Conservation (phyloP, 2,797 vertebrate species). For the Distichodus sexfasciatus region DNA sequence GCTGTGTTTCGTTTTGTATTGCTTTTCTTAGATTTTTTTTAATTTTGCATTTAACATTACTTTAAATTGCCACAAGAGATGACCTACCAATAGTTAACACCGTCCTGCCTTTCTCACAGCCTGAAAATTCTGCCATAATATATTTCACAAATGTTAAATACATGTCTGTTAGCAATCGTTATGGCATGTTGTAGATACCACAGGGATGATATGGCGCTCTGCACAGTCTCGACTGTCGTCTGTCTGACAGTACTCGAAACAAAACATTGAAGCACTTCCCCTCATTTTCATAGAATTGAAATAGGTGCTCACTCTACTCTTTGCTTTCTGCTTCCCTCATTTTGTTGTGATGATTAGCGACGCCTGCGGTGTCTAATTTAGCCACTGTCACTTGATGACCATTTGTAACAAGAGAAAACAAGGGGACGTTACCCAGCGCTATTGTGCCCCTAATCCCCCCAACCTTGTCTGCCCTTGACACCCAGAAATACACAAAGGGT, state of each 20-base stretch:
- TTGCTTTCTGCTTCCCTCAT: not conserved
- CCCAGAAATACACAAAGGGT: constrained; percentile 75
- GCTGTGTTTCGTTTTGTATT: not conserved
- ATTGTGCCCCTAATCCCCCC: constrained; percentile 65
- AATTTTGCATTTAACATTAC: not conserved
- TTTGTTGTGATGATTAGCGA: constrained; percentile 4
- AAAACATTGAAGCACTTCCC: not conserved
- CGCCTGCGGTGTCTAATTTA: constrained; percentile 40
- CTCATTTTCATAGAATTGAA: not conserved
- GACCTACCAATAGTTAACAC: no score
- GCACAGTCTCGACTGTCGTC: not conserved
- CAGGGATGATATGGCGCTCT: not conserved
- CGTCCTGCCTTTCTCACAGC: not conserved
- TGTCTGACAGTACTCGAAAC: not conserved
- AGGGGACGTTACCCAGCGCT: constrained; percentile 58
- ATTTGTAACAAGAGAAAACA: constrained; percentile 41
- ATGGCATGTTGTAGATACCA: not conserved
- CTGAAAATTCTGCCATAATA: no score
- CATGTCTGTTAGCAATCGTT: not conserved
- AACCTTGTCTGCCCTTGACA: constrained; percentile 77
- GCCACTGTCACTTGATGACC: constrained; percentile 58
- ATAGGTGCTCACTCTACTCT: not conserved
- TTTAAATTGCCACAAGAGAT: not conserved
- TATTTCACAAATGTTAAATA: not conserved
- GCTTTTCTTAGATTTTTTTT: not conserved